Evolutionary conservation across 1,140 invertebrate species (phyloP).

Genomic region (Panonychus citri): DNA sequence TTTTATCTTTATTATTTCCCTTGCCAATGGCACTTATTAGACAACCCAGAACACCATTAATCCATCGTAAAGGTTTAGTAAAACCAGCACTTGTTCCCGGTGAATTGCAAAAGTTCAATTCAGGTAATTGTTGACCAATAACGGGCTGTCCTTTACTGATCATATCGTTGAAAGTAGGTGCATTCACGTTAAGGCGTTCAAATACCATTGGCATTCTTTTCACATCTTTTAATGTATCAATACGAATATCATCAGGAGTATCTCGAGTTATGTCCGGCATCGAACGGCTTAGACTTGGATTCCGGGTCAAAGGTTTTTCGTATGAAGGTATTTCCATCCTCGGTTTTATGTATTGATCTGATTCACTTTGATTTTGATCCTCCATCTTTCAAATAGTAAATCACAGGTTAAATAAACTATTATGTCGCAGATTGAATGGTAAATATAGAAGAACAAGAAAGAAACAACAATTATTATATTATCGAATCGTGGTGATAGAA

Average conservation of each 20-base stretch:
- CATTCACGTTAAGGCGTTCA: neutral
- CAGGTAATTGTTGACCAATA: neutral
- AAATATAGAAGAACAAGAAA: too few relatives aligned
- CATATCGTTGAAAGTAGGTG: neutral
- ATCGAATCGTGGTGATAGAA: too few relatives aligned
- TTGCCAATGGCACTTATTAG: slow-evolving; percentile 62
- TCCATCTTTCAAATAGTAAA: too few relatives aligned
- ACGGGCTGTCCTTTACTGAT: neutral
- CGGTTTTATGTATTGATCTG: too few relatives aligned
- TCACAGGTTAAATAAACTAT: too few relatives aligned
- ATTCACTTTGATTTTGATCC: too few relatives aligned
- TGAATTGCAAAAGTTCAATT: neutral
- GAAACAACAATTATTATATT: too few relatives aligned
- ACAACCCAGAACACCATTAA: slow-evolving; percentile 55
- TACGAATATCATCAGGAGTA: neutral
- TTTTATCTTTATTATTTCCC: slow-evolving; percentile 20
- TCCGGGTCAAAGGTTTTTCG: neutral
- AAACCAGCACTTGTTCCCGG: neutral
- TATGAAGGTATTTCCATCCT: too few relatives aligned
- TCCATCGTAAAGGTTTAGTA: slow-evolving; percentile 30
- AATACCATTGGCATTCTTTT: neutral
- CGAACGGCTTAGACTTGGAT: neutral
- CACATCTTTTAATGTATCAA: neutral
- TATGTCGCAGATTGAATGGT: too few relatives aligned
- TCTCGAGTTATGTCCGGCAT: neutral